Conservation (phyloP, 1,140 invertebrate species). For the Ephestia elutella region DNA sequence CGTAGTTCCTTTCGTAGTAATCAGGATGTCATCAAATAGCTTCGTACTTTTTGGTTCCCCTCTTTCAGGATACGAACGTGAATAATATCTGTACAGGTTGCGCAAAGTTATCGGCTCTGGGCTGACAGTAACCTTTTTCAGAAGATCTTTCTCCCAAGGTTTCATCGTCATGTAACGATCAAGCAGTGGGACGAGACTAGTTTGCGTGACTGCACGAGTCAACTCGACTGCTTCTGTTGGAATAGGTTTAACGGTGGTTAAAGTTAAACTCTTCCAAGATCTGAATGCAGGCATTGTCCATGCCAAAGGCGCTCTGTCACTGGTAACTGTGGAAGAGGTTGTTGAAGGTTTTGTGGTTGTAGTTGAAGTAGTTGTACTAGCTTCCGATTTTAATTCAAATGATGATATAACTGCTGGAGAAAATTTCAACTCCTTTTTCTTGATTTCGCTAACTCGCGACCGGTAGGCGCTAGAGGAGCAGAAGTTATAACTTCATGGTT, state of each 20-base stretch:
- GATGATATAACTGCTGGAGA: slow-evolving; percentile 36
- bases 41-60: slow-evolving; percentile 32
- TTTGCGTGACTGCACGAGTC: slow-evolving; percentile 39
- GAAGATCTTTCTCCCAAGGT: slow-evolving; percentile 57
- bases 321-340: slow-evolving; percentile 30
- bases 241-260: slow-evolving; percentile 39
- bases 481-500: slow-evolving; percentile 48
- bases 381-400: slow-evolving; percentile 32
- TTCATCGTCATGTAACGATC: slow-evolving; percentile 53
- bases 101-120: slow-evolving; percentile 44
- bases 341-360: slow-evolving; percentile 26
- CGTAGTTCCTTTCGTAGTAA: slow-evolving; percentile 51
- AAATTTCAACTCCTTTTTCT: slow-evolving; percentile 60
- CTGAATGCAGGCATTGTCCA: slow-evolving; percentile 59
- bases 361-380: slow-evolving; percentile 26
- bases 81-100: slow-evolving; percentile 46
- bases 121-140: slow-evolving; percentile 54
- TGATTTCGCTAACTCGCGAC: slow-evolving; percentile 50
- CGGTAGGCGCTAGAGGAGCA: slow-evolving; percentile 40
- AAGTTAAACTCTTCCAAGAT: slow-evolving; percentile 53
- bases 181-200: slow-evolving; percentile 39
- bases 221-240: slow-evolving; percentile 43
- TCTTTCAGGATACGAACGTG: slow-evolving; percentile 42
- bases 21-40: slow-evolving; percentile 51
- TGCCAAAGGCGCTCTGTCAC: slow-evolving; percentile 41